Evolutionary conservation across 1,140 invertebrate genomes (phyloP).

Genomic region (Drosophila busckii): DNA sequence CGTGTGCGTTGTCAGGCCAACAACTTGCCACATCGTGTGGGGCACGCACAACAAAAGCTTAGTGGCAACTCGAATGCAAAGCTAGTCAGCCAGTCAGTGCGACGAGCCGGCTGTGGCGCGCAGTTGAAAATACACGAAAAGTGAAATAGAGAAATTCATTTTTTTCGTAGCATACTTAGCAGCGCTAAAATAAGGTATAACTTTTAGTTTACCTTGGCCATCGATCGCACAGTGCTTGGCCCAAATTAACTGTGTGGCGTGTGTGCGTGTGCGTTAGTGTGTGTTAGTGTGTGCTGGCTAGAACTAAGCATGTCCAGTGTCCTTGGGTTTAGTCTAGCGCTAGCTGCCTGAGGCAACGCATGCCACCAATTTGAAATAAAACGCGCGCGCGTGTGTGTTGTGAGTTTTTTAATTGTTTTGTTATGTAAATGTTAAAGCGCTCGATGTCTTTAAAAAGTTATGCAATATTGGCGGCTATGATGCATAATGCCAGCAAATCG

Average conservation of each 20-base stretch:
- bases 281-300: slow-evolving; percentile 3
- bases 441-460: slow-evolving; percentile 72
- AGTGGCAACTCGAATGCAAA: slow-evolving; percentile 28
- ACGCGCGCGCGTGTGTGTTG: background rate
- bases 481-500: too few relatives aligned
- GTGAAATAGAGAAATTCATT: slow-evolving; percentile 8
- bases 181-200: too few relatives aligned
- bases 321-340: slow-evolving; percentile 45
- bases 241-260: too few relatives aligned
- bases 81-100: slow-evolving; percentile 34
- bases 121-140: slow-evolving; percentile 17
- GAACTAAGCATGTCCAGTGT: slow-evolving; percentile 18
- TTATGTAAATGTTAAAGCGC: slow-evolving; percentile 38
- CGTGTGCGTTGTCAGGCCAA: slow-evolving; percentile 52
- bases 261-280: slow-evolving; percentile 9
- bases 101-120: too few relatives aligned
- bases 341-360: slow-evolving; percentile 22
- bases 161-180: background rate
- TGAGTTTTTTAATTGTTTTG: slow-evolving; percentile 13
- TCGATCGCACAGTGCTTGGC: slow-evolving; percentile 50
- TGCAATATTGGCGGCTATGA: slow-evolving; percentile 69
- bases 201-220: slow-evolving; percentile 51
- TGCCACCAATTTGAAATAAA: too few relatives aligned
- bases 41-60: slow-evolving; percentile 62
- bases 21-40: too few relatives aligned